Conservation (phyloP, 2,797 vertebrate genomes). For the Halcyon leucocephala region DNA sequence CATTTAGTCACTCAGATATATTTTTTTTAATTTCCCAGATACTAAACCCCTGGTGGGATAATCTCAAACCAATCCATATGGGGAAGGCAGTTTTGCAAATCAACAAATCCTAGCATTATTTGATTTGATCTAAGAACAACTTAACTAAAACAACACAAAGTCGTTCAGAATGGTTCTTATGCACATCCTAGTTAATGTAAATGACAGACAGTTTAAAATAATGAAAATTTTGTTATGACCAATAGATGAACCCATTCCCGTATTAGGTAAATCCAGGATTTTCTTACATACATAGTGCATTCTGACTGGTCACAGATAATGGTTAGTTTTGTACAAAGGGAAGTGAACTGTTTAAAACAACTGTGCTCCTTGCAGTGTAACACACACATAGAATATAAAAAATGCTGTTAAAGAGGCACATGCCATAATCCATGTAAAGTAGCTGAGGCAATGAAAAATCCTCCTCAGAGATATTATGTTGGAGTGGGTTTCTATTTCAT, state of each 20-base stretch:
- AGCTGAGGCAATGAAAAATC: neutral
- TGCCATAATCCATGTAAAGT: neutral
- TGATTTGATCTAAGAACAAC: constrained; percentile 62
- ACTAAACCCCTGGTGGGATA: constrained; percentile 67
- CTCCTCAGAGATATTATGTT: neutral
- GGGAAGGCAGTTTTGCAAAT: constrained; percentile 49
- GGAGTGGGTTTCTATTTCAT: neutral
- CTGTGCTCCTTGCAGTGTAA: neutral
- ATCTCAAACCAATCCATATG: constrained; percentile 74
- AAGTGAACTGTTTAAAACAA: neutral
- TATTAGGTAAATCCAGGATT: constrained; percentile 34
- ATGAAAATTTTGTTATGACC: constrained; percentile 43
- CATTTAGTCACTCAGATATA: constrained; percentile 48
- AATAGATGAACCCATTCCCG: constrained; percentile 11
- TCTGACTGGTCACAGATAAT: neutral
- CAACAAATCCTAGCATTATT: constrained; percentile 64
- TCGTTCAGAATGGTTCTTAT: constrained; percentile 15
- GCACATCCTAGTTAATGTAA: constrained; percentile 16
- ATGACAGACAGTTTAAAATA: constrained; percentile 44
- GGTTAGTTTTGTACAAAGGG: neutral
- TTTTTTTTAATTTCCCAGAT: constrained; percentile 69
- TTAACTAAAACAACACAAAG: constrained; percentile 61
- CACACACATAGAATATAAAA: neutral
- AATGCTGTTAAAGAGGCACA: neutral
- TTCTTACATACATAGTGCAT: neutral